Base-by-base conservation (phyloP, 2,113 vertebrate genomes). In the Vidua macroura region DNA sequence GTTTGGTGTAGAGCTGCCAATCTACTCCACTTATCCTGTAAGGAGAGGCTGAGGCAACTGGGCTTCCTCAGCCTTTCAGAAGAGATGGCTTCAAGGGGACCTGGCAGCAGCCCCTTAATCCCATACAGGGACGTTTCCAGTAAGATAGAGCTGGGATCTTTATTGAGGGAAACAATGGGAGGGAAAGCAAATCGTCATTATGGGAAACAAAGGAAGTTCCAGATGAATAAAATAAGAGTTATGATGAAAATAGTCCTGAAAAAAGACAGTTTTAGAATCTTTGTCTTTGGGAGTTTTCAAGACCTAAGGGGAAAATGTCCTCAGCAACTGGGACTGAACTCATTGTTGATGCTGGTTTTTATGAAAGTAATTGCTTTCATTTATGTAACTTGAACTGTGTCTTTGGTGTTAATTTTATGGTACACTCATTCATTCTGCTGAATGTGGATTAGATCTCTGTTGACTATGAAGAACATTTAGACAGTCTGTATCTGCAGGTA, bases 71-170 rank as follows among this genome's bases (percentile, higher is more conserved):
- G 31, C 41, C 23, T 53, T 62, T 41, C n/a, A 55, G 35, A 68
- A 4, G 53, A 90, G 30, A 25, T n/a, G 31, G 10, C 53, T 76
- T 82, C 15, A 53, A 49, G 21, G 33, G 33, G 7, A 79, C 11
- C 18, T 43, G 48, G 31, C 20, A 58, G 21, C n/a, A 69, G 24
- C 11, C 9, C 5, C 13, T 43, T 76, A 76, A 35, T 55, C 39
- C 18, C 14, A 3, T 35, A 27, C 8, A 46, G 20, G 5, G 24
- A 3, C 0, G 0, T 60, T 83, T 39, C 44, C 6, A 56, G 13
- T n/a, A 24, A 60, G 6, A 41, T 12, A 12, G 37, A 83, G 22
- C 24, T 0, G 1, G 8, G 6, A 37, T 39, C 17, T 72, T 67
- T 70, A 37, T 16, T 51, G 28, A 58, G 43, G 20, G 8, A 58